These are phyloP conservation scores for Chunga burmeisteri DNA, from an alignment of 2,113 vertebrate genomes.

Conservation along the genomic window DNA sequence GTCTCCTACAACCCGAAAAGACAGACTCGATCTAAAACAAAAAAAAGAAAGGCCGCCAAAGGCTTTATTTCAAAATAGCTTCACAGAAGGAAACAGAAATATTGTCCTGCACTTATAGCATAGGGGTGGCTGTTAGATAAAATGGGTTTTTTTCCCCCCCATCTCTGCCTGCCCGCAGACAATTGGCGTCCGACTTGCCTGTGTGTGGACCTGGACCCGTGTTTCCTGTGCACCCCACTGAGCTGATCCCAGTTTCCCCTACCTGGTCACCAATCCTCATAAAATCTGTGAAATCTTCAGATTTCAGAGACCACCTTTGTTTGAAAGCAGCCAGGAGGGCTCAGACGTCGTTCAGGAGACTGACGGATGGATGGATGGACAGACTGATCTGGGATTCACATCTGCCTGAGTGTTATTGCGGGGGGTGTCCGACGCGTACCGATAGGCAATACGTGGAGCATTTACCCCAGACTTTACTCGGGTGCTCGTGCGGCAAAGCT, in stretches of 20 bases:
- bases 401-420: fast-evolving
- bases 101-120: neutral
- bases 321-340: neutral
- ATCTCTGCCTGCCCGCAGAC: neutral
- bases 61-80: neutral
- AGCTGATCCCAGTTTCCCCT: neutral
- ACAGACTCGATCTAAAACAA: neutral
- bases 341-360: neutral
- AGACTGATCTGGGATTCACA: neutral
- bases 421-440: fast-evolving
- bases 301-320: neutral
- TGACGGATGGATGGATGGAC: neutral
- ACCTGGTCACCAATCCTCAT: neutral
- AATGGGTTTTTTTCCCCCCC: neutral
- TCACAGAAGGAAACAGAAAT: neutral
- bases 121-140: neutral
- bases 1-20: neutral
- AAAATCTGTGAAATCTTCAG: neutral
- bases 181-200: neutral
- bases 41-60: neutral
- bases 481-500: neutral
- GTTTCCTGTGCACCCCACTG: neutral
- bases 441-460: neutral
- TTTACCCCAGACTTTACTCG: neutral
- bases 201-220: fast-evolving